Base-by-base conservation (phyloP, 2,797 vertebrate genomes). In the Phataginus tetradactyla region DNA sequence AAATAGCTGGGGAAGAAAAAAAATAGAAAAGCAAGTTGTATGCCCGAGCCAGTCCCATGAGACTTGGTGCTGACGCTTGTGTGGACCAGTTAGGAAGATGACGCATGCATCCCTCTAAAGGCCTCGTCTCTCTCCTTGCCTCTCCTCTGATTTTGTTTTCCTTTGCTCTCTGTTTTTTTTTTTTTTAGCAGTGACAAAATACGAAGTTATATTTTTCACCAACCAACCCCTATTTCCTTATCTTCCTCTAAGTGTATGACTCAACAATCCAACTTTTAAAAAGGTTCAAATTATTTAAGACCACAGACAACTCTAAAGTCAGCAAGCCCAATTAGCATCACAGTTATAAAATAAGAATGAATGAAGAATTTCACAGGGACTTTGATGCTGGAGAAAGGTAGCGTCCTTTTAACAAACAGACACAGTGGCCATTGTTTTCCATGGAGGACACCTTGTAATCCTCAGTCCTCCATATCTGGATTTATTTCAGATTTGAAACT, bases 251-350 rank as follows among this genome's bases (percentile, higher is more conserved):
- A 39, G 29, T 63, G n/a, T 9, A 8, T 39, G 37, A 84, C 37
- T 97, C 55, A 96, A 83, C 29, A 66, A 63, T 90, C 39, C 86
- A 87, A 78, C 61, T 45, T 94, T 69, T 87, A 86, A 88, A 95
- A 63, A 39, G 21, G 45, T 17, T 95, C 68, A 92, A 85, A 87
- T 95, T 55, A 86, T 96, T 81, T 93, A 87, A 90, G 92, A 71
- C 10, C 27, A 90, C 51, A 59, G 42, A 63, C 80, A 95, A 68
- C 37, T 63, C 68, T 94, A 87, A 97, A 83, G 93, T 95, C 90
- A 92, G 63, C 34, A 80, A 80, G 68, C 61, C 77, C 93, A 92
- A 61, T 95, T 80, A 92, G 72, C 69, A 81, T 85, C 66, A 49
- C 2, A n/a, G 7, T 59, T 92, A 94, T 37, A 90, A 96, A 96